These are phyloP conservation scores for Catalaphyllia jardinei DNA, from an alignment of 64 coral and sea anemone species.

Conservation along the genomic window DNA sequence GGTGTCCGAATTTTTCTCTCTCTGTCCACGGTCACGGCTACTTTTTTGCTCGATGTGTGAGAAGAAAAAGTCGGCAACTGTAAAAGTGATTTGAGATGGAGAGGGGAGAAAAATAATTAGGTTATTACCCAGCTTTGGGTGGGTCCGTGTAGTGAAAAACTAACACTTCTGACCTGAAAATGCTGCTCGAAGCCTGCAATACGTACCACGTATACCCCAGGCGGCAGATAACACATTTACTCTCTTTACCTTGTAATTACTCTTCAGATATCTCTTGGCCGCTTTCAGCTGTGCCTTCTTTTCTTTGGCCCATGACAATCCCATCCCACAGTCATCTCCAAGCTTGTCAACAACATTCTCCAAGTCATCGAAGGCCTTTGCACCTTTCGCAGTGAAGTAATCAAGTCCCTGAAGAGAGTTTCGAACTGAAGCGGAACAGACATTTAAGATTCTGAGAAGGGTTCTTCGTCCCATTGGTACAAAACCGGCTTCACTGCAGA, in stretches of 20 bases:
- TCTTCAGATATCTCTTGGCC: constrained; percentile 31
- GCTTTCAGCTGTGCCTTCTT: constrained; percentile 13
- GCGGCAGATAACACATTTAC: not conserved
- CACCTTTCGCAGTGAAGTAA: constrained; percentile 45
- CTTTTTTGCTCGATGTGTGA: too few relatives aligned
- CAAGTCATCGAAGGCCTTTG: constrained; percentile 28
- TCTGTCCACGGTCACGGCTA: too few relatives aligned
- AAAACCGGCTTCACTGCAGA: constrained; percentile 21
- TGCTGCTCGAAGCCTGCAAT: not conserved
- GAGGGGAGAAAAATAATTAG: too few relatives aligned
- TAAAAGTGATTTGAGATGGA: too few relatives aligned
- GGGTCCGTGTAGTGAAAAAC: too few relatives aligned
- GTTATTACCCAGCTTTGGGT: too few relatives aligned
- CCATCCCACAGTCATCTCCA: constrained; percentile 7
- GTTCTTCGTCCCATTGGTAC: constrained; percentile 45
- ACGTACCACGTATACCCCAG: too few relatives aligned
- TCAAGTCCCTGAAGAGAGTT: constrained; percentile 50
- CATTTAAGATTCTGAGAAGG: constrained; percentile 29
- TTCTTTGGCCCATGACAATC: constrained; percentile 38
- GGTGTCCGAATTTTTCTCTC: too few relatives aligned
- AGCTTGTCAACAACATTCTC: constrained; percentile 27
- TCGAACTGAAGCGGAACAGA: constrained; percentile 32
- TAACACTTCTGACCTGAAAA: not conserved
- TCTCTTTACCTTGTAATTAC: constrained; percentile 37
- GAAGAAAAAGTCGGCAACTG: too few relatives aligned